These are phyloP conservation scores for Chaunax sp. DNA, from an alignment of 2,797 vertebrate species.

Conservation along the genomic window DNA sequence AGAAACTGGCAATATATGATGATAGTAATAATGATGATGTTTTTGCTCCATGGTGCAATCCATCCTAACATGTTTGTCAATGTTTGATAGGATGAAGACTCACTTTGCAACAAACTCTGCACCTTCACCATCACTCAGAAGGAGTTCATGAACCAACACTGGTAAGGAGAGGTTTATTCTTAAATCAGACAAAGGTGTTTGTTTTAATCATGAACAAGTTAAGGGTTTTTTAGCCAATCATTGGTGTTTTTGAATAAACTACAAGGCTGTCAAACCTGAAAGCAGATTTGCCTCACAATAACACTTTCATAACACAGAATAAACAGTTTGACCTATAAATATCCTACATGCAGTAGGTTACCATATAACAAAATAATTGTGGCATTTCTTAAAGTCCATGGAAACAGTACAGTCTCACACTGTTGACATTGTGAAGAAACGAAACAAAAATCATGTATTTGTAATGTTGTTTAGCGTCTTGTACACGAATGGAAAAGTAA, in stretches of 20 bases:
- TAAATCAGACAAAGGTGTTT: background rate
- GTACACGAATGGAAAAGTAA: too few species aligned
- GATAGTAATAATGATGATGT: too few species aligned
- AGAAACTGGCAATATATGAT: background rate
- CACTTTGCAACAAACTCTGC: slow-evolving; percentile 98
- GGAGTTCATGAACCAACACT: slow-evolving; percentile 99
- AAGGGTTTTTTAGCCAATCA: background rate
- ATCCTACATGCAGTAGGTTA: background rate
- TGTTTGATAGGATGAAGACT: slow-evolving; percentile 95
- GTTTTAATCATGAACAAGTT: background rate
- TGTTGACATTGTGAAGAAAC: background rate
- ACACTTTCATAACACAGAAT: background rate
- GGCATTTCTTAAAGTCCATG: background rate
- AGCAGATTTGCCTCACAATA: background rate
- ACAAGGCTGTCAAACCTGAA: background rate
- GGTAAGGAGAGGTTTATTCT: slow-evolving; percentile 81
- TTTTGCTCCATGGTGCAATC: background rate
- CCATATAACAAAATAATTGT: background rate
- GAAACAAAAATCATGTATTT: too few species aligned
- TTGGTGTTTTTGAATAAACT: background rate
- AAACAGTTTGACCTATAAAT: too few species aligned
- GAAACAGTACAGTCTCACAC: background rate
- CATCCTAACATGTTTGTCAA: slow-evolving; percentile 16
- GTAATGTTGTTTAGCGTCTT: too few species aligned
- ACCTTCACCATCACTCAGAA: slow-evolving; percentile 99